A percentile compares a stretch with the other conserved stretches of the same genome.
These are phyloP conservation scores for Thaumetopoea pityocampa DNA, from an alignment of 1,140 invertebrate genomes.

Conservation along the genomic window DNA sequence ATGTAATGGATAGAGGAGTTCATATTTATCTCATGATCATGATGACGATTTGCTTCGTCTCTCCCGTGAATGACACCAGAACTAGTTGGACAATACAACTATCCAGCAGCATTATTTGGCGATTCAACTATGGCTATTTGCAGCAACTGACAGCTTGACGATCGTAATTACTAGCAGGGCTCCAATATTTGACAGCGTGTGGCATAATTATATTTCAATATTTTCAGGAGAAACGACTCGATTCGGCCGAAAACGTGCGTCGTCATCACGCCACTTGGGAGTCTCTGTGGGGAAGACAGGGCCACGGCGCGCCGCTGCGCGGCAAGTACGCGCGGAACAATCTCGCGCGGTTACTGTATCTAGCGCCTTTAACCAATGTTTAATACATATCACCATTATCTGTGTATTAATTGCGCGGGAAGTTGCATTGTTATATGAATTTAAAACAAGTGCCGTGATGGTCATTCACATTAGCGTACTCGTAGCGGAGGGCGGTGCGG, in stretches of 20 bases:
- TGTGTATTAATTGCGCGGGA: background rate
- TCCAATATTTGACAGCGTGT: background rate
- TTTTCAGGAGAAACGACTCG: constrained; percentile 65
- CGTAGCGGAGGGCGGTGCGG: no score
- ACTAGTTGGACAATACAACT: no score
- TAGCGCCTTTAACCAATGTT: constrained; percentile 35
- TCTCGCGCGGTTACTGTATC: constrained; percentile 52
- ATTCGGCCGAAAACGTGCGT: constrained; percentile 77
- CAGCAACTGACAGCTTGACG: no score
- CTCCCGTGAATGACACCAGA: no score
- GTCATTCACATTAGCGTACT: no score
- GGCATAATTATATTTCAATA: background rate
- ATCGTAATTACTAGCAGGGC: no score
- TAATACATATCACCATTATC: constrained; percentile 6
- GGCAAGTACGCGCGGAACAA: constrained; percentile 61
- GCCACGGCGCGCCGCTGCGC: constrained; percentile 79
- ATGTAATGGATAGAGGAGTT: no score
- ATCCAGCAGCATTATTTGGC: no score
- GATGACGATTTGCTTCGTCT: no score
- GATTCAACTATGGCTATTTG: no score
- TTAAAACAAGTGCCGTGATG: no score
- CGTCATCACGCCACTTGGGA: constrained; percentile 82
- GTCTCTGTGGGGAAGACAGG: constrained; percentile 81
- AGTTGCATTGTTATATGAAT: background rate
- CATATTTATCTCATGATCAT: no score